phyloP scores from a whole-genome alignment of 2,888 invertebrate species.

The Ypsolopha sequella region DNA sequence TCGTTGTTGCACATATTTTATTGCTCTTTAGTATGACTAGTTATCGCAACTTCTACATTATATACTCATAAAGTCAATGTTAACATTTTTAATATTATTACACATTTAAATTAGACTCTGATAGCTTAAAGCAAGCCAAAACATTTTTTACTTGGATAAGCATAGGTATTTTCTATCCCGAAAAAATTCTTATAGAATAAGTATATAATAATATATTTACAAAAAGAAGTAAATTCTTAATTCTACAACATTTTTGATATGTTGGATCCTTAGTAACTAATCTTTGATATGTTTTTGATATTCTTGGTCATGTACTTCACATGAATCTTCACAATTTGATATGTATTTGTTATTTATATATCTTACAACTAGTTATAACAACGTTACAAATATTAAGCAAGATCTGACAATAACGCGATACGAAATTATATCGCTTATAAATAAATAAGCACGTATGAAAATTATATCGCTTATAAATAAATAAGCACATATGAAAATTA shows the following conservation, averaged over 20 bases:
- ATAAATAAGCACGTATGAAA: no score
- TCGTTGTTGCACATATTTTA: no score
- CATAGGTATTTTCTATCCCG: neutral
- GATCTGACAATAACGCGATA: constrained; percentile 1
- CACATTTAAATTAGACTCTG: no score
- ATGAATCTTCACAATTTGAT: constrained; percentile 42
- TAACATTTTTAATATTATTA: no score
- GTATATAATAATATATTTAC: no score
- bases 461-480: no score
- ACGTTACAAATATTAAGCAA: neutral
- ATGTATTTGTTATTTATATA: constrained; percentile 38
- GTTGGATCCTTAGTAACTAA: constrained; percentile 3
- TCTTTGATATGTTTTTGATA: constrained; percentile 65
- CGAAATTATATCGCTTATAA: constrained; percentile 6
- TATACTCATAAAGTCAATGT: no score
- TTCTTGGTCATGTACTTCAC: constrained; percentile 53
- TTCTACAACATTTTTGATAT: neutral
- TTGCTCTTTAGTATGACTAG: no score
- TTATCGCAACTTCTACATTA: no score
- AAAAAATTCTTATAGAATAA: neutral
- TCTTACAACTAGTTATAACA: constrained; percentile 6
- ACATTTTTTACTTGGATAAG: neutral
- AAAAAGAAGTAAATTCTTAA: neutral
- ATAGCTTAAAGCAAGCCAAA: no score
- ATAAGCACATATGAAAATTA: no score